Conservation (phyloP, 1,140 invertebrate species). For the Forficula auricularia region DNA sequence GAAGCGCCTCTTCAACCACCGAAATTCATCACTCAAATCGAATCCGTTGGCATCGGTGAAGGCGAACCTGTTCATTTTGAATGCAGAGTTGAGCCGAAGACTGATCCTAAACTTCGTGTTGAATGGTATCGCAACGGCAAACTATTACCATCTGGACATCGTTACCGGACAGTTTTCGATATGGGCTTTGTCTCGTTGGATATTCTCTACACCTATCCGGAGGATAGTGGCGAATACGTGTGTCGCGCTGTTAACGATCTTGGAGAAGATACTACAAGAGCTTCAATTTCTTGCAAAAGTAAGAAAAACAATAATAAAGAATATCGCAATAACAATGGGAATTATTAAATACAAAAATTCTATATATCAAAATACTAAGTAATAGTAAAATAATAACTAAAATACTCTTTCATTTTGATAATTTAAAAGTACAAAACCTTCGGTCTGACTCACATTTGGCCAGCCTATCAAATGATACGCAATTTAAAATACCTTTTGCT, state of each 20-base stretch:
- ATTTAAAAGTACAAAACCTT: too few relatives aligned
- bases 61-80: slow-evolving; percentile 86
- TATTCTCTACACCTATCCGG: slow-evolving; percentile 79
- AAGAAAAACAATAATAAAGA: too few relatives aligned
- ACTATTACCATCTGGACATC: slow-evolving; percentile 67
- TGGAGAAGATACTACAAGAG: slow-evolving; percentile 73
- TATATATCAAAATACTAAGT: too few relatives aligned
- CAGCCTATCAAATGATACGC: too few relatives aligned
- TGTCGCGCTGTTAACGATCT: slow-evolving; percentile 73
- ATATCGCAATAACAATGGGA: too few relatives aligned
- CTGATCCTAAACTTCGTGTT: slow-evolving; percentile 77
- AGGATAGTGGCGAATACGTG: slow-evolving; percentile 85
- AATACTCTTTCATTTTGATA: too few relatives aligned
- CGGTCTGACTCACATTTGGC: too few relatives aligned
- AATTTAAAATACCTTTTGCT: too few relatives aligned
- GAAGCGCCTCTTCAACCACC: slow-evolving; percentile 55
- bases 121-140: slow-evolving; percentile 90
- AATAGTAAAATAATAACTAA: too few relatives aligned
- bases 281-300: slow-evolving; percentile 72
- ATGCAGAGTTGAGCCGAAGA: slow-evolving; percentile 83
- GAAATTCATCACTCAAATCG: slow-evolving; percentile 59
- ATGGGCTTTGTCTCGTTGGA: slow-evolving; percentile 90
- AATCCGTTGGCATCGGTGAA: slow-evolving; percentile 64
- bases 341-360: too few relatives aligned
- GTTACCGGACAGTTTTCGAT: slow-evolving; percentile 81